Evolutionary conservation across 2,113 vertebrate genomes (phyloP).

Genomic region (Takifugu bimaculatus): DNA sequence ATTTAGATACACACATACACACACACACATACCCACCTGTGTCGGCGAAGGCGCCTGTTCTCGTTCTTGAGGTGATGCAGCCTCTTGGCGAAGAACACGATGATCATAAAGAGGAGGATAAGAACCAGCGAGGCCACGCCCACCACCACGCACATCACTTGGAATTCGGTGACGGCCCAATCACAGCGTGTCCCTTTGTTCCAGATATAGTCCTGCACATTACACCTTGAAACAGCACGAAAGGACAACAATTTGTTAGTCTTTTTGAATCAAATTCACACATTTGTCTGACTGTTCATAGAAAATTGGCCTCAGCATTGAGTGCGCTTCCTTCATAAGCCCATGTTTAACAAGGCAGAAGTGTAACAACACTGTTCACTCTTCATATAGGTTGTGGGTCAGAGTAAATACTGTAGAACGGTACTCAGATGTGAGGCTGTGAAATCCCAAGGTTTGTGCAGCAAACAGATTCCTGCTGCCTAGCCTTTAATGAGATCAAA

Average conservation of each 20-base stretch:
- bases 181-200: slow-evolving; percentile 93
- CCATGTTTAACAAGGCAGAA: too few relatives aligned
- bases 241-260: too few relatives aligned
- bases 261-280: too few relatives aligned
- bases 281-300: slow-evolving; percentile 1
- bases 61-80: slow-evolving; percentile 93
- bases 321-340: too few relatives aligned
- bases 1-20: neutral
- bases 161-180: slow-evolving; percentile 93
- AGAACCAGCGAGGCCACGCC: slow-evolving; percentile 83
- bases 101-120: slow-evolving; percentile 93
- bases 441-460: slow-evolving; percentile 40
- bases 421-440: slow-evolving; percentile 33
- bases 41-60: slow-evolving; percentile 89
- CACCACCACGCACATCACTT: slow-evolving; percentile 92
- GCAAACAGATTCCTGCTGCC: slow-evolving; percentile 51
- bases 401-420: slow-evolving; percentile 27
- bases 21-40: slow-evolving; percentile 78
- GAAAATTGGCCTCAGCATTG: neutral
- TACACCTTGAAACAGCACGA: slow-evolving; percentile 78
- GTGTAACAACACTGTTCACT: neutral
- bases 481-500: slow-evolving; percentile 62
- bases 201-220: slow-evolving; percentile 96
- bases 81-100: slow-evolving; percentile 96
- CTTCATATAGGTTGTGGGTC: neutral